These are phyloP conservation scores for Sesamia nonagrioides DNA, from an alignment of 1,140 invertebrate genomes.

Conservation along the genomic window DNA sequence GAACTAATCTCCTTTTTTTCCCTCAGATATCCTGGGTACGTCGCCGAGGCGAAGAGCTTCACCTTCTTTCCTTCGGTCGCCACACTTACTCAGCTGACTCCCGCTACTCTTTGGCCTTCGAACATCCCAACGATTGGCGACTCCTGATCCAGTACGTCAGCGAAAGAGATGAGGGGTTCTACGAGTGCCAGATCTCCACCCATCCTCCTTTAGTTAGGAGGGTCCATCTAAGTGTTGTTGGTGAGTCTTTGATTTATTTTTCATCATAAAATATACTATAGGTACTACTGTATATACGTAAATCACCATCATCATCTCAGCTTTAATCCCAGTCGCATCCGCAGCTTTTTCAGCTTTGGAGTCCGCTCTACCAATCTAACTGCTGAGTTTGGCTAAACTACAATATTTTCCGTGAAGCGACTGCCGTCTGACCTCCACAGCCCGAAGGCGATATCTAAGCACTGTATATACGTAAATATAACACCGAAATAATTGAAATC, in stretches of 20 bases:
- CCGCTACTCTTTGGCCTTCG: constrained; percentile 91
- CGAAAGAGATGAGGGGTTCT: constrained; percentile 92
- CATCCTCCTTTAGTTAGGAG: constrained; percentile 92
- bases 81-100: constrained; percentile 94
- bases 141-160: constrained; percentile 92
- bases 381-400: too few species aligned
- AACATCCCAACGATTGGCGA: constrained; percentile 94
- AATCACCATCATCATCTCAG: too few species aligned
- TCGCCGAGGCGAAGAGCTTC: constrained; percentile 91
- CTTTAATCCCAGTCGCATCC: too few species aligned
- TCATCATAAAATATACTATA: not conserved
- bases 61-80: constrained; percentile 92
- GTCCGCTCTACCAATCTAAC: too few species aligned
- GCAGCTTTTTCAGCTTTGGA: too few species aligned
- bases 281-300: not conserved
- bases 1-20: not conserved
- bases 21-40: constrained; percentile 92
- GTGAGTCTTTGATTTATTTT: constrained; percentile 85
- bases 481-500: too few species aligned
- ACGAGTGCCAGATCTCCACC: constrained; percentile 94
- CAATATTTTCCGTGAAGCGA: too few species aligned
- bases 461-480: too few species aligned
- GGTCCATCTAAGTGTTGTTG: constrained; percentile 92
- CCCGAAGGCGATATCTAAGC: too few species aligned
- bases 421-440: too few species aligned